Base-by-base conservation (phyloP, 2,888 invertebrate genomes). In the Drosophila helvetica region DNA sequence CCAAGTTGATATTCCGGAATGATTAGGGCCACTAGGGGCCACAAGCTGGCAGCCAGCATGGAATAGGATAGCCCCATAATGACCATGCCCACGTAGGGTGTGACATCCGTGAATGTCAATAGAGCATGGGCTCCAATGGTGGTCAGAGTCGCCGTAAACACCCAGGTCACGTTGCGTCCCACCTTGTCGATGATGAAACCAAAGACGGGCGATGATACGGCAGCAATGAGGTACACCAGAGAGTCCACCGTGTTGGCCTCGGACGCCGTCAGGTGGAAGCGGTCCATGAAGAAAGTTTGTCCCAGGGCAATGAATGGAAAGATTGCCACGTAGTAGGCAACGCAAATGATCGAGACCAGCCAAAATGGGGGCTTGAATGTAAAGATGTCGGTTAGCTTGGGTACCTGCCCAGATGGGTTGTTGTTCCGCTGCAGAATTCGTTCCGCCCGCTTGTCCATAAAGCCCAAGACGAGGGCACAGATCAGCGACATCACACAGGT, bases 261-360 rank as follows among this genome's bases (percentile, higher is more conserved):
- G 73, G 94, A 93, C 0, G 96, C 94, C 0, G 92, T 89, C 78
- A 95, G 94, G 57, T 94, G 93, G 89, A 96, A 99, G 91, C 98
- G 97, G 72, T 95, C 93, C 90, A 96, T 96, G 90, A 98, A 99
- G 92, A 98, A 99, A 62, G 74, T 98, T 98, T 98, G 96, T 92
- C 98, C 99, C 72, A 99, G 93, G 3, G 97, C 97, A 90, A 99
- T 96, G 90, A 99, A 99, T 4, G 99, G 99, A 91, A 99, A 99
- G 78, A 99, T 97, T 8, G 98, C 96, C 48, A 98, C 96, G 91
- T 99, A 99, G 92, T 98, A 99, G 1, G 97, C 94, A 1, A 99
- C 97, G 93, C 98, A 98, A 74, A 99, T 96, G 6, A 96, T 92
- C 55, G 96, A 95, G 25, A 99, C 94, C 76, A 99, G 93, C 99